Percentiles rank a stretch among this genome's conserved stretches.
phyloP scores from a whole-genome alignment of 2,797 vertebrate species.

The Enteromius fasciolatus region DNA sequence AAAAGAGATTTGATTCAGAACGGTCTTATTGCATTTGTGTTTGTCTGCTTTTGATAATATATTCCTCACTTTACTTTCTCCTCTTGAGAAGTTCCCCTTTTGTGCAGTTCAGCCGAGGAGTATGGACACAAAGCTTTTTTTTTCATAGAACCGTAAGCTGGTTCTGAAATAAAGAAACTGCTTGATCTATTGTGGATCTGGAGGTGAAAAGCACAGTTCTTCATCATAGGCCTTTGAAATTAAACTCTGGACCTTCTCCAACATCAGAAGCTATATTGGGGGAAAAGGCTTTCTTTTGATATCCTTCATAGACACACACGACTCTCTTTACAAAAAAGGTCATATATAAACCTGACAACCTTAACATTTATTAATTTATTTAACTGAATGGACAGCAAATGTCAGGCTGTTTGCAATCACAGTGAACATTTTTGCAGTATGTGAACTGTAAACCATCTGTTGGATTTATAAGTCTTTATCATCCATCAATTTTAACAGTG shows the following conservation, averaged over 20 bases:
- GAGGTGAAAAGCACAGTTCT: conserved; percentile 25
- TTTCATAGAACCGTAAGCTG: not conserved
- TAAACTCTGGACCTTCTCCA: conserved; percentile 20
- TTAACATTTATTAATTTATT: not conserved
- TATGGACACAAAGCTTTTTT: not conserved
- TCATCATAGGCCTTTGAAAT: not conserved
- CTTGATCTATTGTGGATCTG: conserved; percentile 4
- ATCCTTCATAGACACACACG: not conserved
- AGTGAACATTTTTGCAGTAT: not conserved
- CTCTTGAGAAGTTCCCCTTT: not conserved
- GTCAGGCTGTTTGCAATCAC: not conserved
- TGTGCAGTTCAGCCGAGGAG: not conserved
- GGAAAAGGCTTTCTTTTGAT: conserved; percentile 9
- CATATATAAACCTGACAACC: conserved; percentile 10
- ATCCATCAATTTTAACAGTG: not conserved
- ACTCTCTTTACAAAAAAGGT: conserved; percentile 15
- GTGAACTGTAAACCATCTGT: not conserved
- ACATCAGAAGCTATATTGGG: not conserved
- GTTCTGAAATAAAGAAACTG: not conserved
- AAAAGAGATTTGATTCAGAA: conserved; percentile 1
- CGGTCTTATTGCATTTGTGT: conserved; percentile 6
- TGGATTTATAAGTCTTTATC: conserved; percentile 16
- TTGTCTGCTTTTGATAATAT: not conserved
- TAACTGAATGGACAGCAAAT: conserved; percentile 2
- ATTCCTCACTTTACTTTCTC: not conserved